Base-by-base conservation (phyloP, 2,113 vertebrate species). In the Columba livia region DNA sequence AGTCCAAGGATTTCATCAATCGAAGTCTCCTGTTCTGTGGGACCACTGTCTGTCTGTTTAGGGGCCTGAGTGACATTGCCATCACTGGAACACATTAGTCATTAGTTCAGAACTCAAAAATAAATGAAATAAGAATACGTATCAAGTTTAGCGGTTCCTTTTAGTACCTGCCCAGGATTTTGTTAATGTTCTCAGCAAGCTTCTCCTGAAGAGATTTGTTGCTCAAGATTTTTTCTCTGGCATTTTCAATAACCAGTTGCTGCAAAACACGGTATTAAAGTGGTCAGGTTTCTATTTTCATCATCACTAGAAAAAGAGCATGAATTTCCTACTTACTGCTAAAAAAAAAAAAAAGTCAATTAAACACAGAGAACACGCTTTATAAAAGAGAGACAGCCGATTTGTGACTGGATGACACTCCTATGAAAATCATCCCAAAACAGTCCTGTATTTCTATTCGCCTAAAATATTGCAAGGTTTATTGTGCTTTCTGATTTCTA, bases 231-330 rank as follows among this genome's bases (percentile, higher is more conserved):
- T 99, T 99, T 96, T 99, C 99, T 88, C 99, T 98, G 77, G 99
- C 99, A 97, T 99, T 99, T 98, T 99, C 99, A 96, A 99, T 99
- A 95, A 99, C 99, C 90, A 99, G 98, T 99, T 99, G 99, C 99
- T 99, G 96, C 34, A 97, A 98, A 98, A 95, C 80, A 77, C 85
- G 96, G 65, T 85, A 95, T 93, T 71, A n/a, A 95, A 96, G 58
- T 14, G 9, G 40, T 93, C 70, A 93, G 60, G 44, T 86, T 86
- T 84, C 36, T 75, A 25, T n/a, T 93, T 93, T 72, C 53, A 85
- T 32, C 44, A 82, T 48, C 16, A 36, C 32, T 69, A 88, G 29
- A 89, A 90, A 95, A 87, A 15, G 3, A 90, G 34, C 5, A 56
- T 14, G n/a, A 83, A 73, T 84, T 90, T 83, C 32, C 71, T 58